Percentiles rank a stretch among this genome's conserved stretches.
phyloP scores from a whole-genome alignment of 1,140 invertebrate species.

The Ephestia elutella region DNA sequence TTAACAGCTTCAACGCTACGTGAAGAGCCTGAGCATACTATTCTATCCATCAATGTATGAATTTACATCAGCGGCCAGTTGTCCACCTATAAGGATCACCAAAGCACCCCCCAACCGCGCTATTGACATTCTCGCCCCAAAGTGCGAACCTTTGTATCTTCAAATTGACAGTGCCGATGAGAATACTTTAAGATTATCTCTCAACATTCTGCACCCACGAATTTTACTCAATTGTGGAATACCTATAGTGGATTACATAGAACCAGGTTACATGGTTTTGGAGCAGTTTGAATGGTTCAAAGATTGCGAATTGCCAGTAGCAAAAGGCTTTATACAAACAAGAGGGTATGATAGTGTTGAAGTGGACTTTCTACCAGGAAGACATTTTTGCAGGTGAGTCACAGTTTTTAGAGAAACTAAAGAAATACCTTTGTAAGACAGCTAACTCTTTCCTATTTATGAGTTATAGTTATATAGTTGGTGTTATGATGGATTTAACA shows the following conservation, averaged over 20 bases:
- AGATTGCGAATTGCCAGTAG: conserved; percentile 35
- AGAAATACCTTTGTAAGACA: too few species aligned
- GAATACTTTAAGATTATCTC: conserved; percentile 39
- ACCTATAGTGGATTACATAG: conserved; percentile 38
- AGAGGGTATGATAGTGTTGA: conserved; percentile 46
- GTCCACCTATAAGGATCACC: conserved; percentile 35
- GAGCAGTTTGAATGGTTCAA: conserved; percentile 60
- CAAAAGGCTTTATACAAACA: conserved; percentile 41
- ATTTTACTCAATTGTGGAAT: conserved; percentile 43
- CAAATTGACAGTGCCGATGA: conserved; percentile 55
- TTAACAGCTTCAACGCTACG: conserved; percentile 29
- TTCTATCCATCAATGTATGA: conserved; percentile 49
- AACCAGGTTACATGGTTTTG: conserved; percentile 46
- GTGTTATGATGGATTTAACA: too few species aligned
- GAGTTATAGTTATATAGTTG: too few species aligned
- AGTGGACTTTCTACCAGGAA: conserved; percentile 45
- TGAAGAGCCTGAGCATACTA: conserved; percentile 27
- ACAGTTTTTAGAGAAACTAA: too few species aligned
- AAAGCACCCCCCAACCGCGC: conserved; percentile 29
- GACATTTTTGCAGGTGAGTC: conserved; percentile 57
- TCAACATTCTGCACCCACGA: conserved; percentile 47
- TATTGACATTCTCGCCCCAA: conserved; percentile 44
- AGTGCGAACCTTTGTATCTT: conserved; percentile 48
- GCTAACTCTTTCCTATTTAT: too few species aligned
- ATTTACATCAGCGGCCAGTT: conserved; percentile 41